Conservation (phyloP, 2,888 invertebrate species). For the Peribatodes rhomboidaria region DNA sequence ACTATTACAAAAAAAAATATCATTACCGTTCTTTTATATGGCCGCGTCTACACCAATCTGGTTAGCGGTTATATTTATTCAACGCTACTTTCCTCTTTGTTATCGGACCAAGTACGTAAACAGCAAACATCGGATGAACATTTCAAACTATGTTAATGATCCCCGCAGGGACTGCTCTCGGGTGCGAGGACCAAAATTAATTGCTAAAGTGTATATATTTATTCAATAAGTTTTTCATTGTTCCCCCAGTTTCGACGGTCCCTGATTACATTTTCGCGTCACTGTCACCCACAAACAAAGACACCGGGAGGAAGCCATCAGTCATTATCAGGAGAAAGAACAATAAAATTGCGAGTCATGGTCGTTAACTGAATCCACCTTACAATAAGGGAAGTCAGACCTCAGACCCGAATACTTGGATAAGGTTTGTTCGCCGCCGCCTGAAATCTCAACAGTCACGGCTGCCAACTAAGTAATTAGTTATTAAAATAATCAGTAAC, state of each 20-base stretch:
- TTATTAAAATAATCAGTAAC: constrained; percentile 59
- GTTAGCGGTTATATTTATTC: constrained; percentile 9
- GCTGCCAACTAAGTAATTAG: constrained; percentile 59
- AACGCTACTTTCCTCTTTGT: constrained; percentile 11
- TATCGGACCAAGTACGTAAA: not conserved
- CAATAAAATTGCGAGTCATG: constrained; percentile 80
- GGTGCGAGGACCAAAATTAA: constrained; percentile 51
- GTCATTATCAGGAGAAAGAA: constrained; percentile 82
- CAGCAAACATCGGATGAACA: constrained; percentile 31
- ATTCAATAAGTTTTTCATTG: constrained; percentile 69
- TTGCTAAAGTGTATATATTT: constrained; percentile 58
- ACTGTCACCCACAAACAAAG: constrained; percentile 80
- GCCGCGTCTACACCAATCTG: constrained; percentile 4
- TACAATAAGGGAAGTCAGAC: constrained; percentile 64
- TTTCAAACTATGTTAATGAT: constrained; percentile 41
- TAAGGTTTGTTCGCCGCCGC: constrained; percentile 63
- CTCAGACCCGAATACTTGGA: constrained; percentile 62
- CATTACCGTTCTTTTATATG: constrained; percentile 11
- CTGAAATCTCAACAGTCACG: constrained; percentile 66
- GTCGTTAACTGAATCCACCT: constrained; percentile 79
- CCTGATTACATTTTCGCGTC: constrained; percentile 83
- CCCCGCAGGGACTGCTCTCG: constrained; percentile 32
- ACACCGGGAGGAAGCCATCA: constrained; percentile 80
- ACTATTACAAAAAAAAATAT: constrained; percentile 14
- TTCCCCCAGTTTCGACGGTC: constrained; percentile 60